Base-by-base conservation (phyloP, 2,888 invertebrate genomes). In the Amblyjoppa fuscipennis region DNA sequence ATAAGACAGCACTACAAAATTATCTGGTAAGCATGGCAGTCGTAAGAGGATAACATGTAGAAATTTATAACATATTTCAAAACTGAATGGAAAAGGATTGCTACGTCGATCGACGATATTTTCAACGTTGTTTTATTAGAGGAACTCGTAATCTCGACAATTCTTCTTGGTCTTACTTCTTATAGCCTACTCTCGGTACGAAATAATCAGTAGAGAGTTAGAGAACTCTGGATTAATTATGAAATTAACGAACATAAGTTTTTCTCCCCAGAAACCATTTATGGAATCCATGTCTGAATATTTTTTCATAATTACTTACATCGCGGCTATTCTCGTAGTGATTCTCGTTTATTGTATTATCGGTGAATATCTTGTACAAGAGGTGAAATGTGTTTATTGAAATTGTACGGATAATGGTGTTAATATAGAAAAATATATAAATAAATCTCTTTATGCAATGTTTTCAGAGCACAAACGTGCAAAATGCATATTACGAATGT, bases 401-500 rank as follows among this genome's bases (percentile, higher is more conserved):
- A 34, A n/a, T n/a, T 31, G 13, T n/a, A 20, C 11, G 13, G 31
- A 31, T 51, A 51, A 34, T 41, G 34, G 2, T 31, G 45, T 25
- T 45, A 11, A 69, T 3, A 25, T 45, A 49, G 25, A 49, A 45
- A 49, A 45, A 53, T 7, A 5, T 34, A 34, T 31, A 16, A n/a
- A 34, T 13, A 34, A n/a, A 38, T 66, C 34, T 28, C n/a, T 41
- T 9, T 20, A 45, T 45, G 28, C 11, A 56, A 4, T 11, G 25
- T 61, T 78, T 61, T 11, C 61, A 89, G 90, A 95, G 95, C 87
- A 94, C 95, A 88, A 91, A 94, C 0, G 92, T 96, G 2, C 93
- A 95, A 0, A 94, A 95, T 41, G 94, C 94, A 61, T 90, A 96
- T 86, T 96, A 96, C 89, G 94, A 94, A 71, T 95, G 95, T 86